phyloP scores from a whole-genome alignment of 2,797 vertebrate genomes.

The Linurgus olivaceus region DNA sequence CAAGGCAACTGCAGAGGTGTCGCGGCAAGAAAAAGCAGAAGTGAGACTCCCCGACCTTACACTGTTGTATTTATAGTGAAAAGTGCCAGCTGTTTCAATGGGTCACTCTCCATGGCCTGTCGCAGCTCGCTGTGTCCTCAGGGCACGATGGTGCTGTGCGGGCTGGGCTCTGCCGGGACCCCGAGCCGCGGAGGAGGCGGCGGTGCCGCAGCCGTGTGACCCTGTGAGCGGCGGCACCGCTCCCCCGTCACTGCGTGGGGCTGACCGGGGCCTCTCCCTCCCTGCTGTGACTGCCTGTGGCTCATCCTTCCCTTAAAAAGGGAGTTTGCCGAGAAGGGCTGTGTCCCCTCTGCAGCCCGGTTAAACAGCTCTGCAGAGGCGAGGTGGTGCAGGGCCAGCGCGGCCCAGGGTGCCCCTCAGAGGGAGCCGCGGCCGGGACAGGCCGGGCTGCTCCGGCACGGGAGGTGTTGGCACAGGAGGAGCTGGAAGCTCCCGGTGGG shows the following conservation, averaged over 20 bases:
- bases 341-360: not conserved
- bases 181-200: not conserved
- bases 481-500: not conserved
- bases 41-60: not conserved
- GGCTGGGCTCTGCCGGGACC: not conserved
- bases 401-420: fast-evolving
- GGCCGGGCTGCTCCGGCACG: not conserved
- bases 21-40: not conserved
- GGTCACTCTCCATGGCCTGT: not conserved
- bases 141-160: fast-evolving
- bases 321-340: fast-evolving
- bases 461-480: not conserved
- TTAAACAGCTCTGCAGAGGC: not conserved
- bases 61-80: not conserved
- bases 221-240: not conserved
- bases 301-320: not conserved
- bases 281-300: fast-evolving
- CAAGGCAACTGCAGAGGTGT: not conserved
- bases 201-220: fast-evolving
- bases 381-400: not conserved
- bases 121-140: fast-evolving
- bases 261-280: not conserved
- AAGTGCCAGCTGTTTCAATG: fast-evolving
- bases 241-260: fast-evolving
- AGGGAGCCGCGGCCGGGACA: not conserved